phyloP scores from a whole-genome alignment of 2,888 invertebrate species.

The Drosophila prolongata region DNA sequence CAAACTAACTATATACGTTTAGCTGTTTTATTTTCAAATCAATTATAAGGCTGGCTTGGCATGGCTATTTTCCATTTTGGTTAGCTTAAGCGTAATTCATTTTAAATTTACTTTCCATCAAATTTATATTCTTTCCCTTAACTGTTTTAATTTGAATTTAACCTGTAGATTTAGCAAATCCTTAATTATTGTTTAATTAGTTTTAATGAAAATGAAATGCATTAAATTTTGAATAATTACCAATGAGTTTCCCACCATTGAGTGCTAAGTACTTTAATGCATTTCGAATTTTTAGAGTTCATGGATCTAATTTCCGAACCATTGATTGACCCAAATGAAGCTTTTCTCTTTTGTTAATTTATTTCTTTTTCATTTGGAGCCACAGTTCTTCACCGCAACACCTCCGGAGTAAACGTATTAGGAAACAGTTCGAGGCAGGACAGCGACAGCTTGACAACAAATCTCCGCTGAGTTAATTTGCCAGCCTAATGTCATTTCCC shows the following conservation, averaged over 20 bases:
- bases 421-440: constrained; percentile 17
- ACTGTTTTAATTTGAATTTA: too few relatives aligned
- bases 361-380: constrained; percentile 5
- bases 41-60: too few relatives aligned
- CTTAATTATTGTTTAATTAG: too few relatives aligned
- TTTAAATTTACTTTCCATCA: too few relatives aligned
- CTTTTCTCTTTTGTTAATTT: neutral
- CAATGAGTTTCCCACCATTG: too few relatives aligned
- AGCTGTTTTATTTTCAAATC: neutral
- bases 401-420: constrained; percentile 1
- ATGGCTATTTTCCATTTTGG: too few relatives aligned
- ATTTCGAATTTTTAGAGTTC: neutral
- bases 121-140: too few relatives aligned
- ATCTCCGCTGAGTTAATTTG: constrained; percentile 68
- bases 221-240: too few relatives aligned
- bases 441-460: constrained; percentile 60
- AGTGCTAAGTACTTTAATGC: too few relatives aligned
- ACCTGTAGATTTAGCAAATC: too few relatives aligned
- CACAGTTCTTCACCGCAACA: neutral
- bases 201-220: too few relatives aligned
- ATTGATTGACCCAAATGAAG: constrained; percentile 12
- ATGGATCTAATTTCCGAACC: constrained; percentile 30
- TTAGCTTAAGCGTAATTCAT: too few relatives aligned
- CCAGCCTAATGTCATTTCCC: constrained; percentile 61
- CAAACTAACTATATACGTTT: neutral